Conservation (phyloP, 2,797 vertebrate species). For the Poeciliopsis infans region DNA sequence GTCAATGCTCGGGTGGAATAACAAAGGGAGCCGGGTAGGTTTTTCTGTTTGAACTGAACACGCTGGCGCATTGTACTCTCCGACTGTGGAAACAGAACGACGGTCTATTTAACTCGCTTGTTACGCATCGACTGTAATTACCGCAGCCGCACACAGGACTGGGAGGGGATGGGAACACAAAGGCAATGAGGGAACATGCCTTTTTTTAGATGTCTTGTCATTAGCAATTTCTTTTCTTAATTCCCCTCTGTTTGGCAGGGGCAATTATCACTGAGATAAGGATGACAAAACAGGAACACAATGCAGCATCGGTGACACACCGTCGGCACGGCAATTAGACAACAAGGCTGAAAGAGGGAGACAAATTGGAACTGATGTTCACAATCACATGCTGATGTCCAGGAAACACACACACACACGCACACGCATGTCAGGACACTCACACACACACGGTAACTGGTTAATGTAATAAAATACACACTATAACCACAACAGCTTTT, state of each 20-base stretch:
- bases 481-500: conserved; percentile 34
- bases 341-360: conserved; percentile 67
- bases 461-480: conserved; percentile 52
- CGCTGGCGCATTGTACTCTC: conserved; percentile 68
- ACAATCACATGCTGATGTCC: conserved; percentile 68
- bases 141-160: conserved; percentile 64
- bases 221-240: conserved; percentile 77
- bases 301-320: conserved; percentile 71
- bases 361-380: conserved; percentile 79
- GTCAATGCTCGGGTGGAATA: conserved; percentile 78
- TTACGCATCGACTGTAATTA: conserved; percentile 79
- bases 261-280: conserved; percentile 79
- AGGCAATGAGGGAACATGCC: conserved; percentile 73
- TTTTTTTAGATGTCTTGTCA: conserved; percentile 77
- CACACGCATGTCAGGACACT: neutral
- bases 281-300: conserved; percentile 77
- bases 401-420: conserved; percentile 10
- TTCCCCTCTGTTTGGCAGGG: conserved; percentile 74
- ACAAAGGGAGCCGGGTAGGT: conserved; percentile 76
- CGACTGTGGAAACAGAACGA: conserved; percentile 69
- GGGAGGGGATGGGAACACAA: conserved; percentile 63
- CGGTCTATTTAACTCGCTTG: conserved; percentile 75
- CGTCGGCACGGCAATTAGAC: conserved; percentile 76
- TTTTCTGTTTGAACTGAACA: conserved; percentile 75
- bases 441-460: neutral